Base-by-base conservation (phyloP, 2,113 vertebrate species). In the Cyprinodon variegatus region DNA sequence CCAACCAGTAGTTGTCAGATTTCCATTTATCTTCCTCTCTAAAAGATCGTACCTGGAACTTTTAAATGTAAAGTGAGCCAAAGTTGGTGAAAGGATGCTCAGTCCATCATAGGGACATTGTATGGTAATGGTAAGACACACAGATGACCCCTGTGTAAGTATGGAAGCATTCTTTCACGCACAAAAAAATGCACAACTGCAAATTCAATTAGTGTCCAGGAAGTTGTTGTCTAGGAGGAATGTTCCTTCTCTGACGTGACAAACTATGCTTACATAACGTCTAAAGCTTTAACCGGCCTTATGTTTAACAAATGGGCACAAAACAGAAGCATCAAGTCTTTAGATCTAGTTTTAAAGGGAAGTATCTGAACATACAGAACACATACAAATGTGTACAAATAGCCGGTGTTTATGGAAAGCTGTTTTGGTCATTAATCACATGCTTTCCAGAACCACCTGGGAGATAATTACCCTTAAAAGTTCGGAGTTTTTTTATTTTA, bases 121-220 rank as follows among this genome's bases (percentile, higher is more conserved):
- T 14, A 15, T 65, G 40, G 12, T 43, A 67, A 22, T 11, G 70
- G 45, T 63, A 72, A 81, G 61, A n/a, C 4, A 63, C 45, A 79
- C 70, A 74, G 41, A 75, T 72, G 65, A 59, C 29, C 66, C 74
- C 63, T 84, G 76, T 81, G 59, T 60, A 57, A 22, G 68, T 65
- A 64, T 79, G 76, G 61, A 15, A 83, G 38, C 22, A 67, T 68
- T 68, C 70, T 70, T 72, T 59, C 63, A 76, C 48, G 64, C 65
- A 68, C 66, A 68, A 72, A 72, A 69, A 78, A 43, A 68, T 48
- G 63, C 65, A 74, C 77, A 77, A 81, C 79, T 82, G 74, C 76
- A 88, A 89, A 90, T 89, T 82, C 84, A 80, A 84, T 89, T 83
- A 86, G 84, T 84, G 82, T 90, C 84, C 83, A 88, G 90, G 88